Conservation (phyloP, 2,797 vertebrate species). For the Phataginus tetradactyla region DNA sequence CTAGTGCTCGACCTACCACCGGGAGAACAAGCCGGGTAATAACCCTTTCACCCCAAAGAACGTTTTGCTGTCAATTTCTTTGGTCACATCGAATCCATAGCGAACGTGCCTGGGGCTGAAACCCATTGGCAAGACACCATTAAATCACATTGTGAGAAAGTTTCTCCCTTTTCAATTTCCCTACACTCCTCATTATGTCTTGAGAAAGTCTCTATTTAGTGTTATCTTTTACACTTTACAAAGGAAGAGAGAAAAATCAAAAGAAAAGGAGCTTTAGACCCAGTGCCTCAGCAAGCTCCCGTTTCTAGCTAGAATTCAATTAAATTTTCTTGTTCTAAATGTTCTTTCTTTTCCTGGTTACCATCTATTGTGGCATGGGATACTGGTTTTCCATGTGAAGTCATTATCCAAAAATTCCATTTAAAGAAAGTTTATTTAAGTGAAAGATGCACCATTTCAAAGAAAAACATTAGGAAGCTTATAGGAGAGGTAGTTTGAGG, state of each 20-base stretch:
- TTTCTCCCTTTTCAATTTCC: not conserved
- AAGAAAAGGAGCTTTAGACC: not conserved
- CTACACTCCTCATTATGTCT: not conserved
- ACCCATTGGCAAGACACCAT: too few species aligned
- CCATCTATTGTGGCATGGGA: not conserved
- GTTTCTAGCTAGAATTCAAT: conserved; percentile 19
- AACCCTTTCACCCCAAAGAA: too few species aligned
- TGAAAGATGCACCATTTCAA: conserved; percentile 5
- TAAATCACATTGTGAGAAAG: not conserved
- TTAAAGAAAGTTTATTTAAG: conserved; percentile 43
- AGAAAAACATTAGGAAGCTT: not conserved
- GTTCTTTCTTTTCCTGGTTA: not conserved
- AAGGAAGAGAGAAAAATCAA: not conserved
- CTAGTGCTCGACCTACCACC: too few species aligned
- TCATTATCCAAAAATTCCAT: conserved; percentile 25
- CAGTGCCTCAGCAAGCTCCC: not conserved
- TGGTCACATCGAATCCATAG: too few species aligned
- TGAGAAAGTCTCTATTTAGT: not conserved
- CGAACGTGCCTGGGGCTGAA: too few species aligned
- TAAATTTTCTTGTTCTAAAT: not conserved
- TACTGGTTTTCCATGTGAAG: not conserved
- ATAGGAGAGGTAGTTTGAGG: not conserved
- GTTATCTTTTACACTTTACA: not conserved
- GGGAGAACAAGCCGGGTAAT: too few species aligned
- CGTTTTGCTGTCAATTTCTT: too few species aligned